Evolutionary conservation across 2,888 invertebrate genomes (phyloP).

Genomic region (Drosophila affinis): DNA sequence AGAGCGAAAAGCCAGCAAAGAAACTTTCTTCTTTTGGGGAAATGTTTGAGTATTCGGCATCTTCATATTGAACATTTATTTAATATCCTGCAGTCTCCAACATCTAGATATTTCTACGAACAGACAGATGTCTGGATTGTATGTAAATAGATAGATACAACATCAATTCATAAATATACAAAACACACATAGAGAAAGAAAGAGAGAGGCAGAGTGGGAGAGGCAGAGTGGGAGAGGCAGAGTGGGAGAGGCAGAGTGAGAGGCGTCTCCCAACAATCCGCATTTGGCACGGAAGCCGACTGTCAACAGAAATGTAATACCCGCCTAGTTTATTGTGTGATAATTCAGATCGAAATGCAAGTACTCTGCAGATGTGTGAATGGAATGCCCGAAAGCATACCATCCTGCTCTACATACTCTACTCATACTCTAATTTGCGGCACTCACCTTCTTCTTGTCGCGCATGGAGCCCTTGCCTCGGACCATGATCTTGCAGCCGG

Average conservation of each 20-base stretch:
- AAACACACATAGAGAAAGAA: not conserved
- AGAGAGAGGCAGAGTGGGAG: not conserved
- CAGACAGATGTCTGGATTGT: too few relatives aligned
- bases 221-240: too few relatives aligned
- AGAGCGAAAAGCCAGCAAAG: too few relatives aligned
- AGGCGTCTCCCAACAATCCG: conserved; percentile 35
- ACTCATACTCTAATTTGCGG: not conserved
- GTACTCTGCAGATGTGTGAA: conserved; percentile 26
- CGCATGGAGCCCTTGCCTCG: conserved; percentile 99
- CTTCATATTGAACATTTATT: not conserved
- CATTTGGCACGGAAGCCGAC: conserved; percentile 61
- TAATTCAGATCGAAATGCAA: conserved; percentile 39
- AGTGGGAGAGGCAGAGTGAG: not conserved
- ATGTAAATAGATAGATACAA: not conserved
- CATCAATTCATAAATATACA: not conserved
- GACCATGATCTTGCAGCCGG: conserved; percentile 99
- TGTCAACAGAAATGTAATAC: conserved; percentile 58
- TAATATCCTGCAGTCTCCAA: not conserved
- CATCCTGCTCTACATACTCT: not conserved
- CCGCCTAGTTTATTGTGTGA: conserved; percentile 21
- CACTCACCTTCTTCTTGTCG: conserved; percentile 99
- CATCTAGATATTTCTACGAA: not conserved
- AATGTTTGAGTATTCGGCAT: too few relatives aligned
- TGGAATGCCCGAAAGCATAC: conserved; percentile 28
- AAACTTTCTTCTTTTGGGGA: too few relatives aligned